Base-by-base conservation (phyloP, 2,888 invertebrate genomes). In the Blomia tropicalis region DNA sequence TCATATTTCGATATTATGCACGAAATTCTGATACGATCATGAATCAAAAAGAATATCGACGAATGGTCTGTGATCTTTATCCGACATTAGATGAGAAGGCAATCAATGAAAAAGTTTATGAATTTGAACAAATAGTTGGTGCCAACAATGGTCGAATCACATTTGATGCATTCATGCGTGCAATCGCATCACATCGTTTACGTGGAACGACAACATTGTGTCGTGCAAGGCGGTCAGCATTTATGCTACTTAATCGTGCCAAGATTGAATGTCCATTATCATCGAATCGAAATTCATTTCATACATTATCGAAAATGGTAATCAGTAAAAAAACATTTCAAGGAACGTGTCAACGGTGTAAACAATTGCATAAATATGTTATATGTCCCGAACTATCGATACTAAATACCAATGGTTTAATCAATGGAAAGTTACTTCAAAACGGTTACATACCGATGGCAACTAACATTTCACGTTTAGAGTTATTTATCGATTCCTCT, bases 151-250 rank as follows among this genome's bases (percentile, higher is more conserved):
- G 36, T 2, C 11, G 17, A n/a, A 47, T 47, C 22, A 4, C 47
- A 23, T 11, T 14, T 19, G 22, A 22, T 7, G 61, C 53, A 17
- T 61, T 61, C 29, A 19, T 25, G 5, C 29, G 19, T 7, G 79
- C 79, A 1, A 81, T 83, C 4, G 80, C 80, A 4, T 81, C 82
- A 67, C 73, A 82, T 19, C 80, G 80, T 60, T 78, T 84, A 53
- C 75, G 83, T 58, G 83, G 83, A 7, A 82, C 83, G 19, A 82
- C 83, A 36, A 75, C 78, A 1, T 72, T 84, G 60, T 78, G 83
- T 67, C 76, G 84, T 17, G 75, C 82, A 36, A 27, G 43, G 59
- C 3, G 25, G 27, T n/a, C n/a, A n/a, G 31, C 32, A 36, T 11
- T 36, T 17, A 11, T 36, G 7, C 36, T 17, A 36, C 36, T 36